Base-by-base conservation (phyloP, 2,888 invertebrate species). In the Cosmia trapezina region DNA sequence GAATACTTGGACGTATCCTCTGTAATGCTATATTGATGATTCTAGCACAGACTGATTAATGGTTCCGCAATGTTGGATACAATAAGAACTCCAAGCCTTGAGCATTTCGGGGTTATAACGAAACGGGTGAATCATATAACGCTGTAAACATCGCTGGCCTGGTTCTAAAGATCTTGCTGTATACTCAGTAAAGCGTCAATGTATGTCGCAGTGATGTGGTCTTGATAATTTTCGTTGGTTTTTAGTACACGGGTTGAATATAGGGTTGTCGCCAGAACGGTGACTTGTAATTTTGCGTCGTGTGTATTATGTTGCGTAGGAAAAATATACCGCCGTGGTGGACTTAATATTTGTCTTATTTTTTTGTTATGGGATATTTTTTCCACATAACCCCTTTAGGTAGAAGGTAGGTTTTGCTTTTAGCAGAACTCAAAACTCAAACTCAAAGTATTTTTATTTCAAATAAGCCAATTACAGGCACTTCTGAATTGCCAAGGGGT, bases 1-100 rank as follows among this genome's bases (percentile, higher is more conserved):
- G 92, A 93, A 95, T 94, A 93, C 94, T 94, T 93, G 94, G 95
- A 94, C 95, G 93, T 93, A 93, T 94, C 92, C 88, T 90, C 91
- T 91, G 93, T 94, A 95, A 95, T 95, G 93, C 89, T 95, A 94
- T 96, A 96, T 96, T 96, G 96, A 95, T 96, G 96, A 93, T 95
- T 93, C 93, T 89, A 87, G 93, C 91, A 92, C 93, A 96, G 96
- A 95, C 96, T 96, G 96, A 96, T 96, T 96, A 96, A 96, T 96
- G 96, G 93, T 93, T 88, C 89, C 88, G 87, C 92, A 91, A 91
- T 92, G 89, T 91, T 91, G 90, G 91, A 91, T 92, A 96, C 96
- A 96, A 95, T 94, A 90, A 92, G 90, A 89, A 89, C 89, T 87
- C 83, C 86, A 84, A 86, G 89, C 92, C 90, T 88, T 89, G 89